These are phyloP conservation scores for Oriolus oriolus DNA, from an alignment of 2,113 vertebrate genomes.

Conservation along the genomic window DNA sequence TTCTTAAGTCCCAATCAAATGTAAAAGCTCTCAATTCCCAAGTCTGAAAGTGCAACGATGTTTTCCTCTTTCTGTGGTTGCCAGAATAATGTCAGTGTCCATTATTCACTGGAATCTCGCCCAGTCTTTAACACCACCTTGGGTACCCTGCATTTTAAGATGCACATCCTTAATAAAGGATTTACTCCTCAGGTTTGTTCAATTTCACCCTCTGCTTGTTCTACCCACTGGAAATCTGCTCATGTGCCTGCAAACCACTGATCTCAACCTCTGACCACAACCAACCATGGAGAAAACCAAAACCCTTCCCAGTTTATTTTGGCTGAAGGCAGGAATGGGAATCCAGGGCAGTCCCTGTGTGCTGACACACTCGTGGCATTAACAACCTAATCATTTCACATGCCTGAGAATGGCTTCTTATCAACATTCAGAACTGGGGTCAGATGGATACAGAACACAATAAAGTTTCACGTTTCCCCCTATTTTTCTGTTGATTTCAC, in stretches of 20 bases:
- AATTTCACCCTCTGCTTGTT: background rate
- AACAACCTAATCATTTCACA: background rate
- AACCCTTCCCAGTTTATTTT: background rate
- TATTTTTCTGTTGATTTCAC: background rate
- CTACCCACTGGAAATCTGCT: background rate
- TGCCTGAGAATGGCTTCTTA: background rate
- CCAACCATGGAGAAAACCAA: background rate
- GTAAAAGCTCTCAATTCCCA: background rate
- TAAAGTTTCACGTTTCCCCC: background rate
- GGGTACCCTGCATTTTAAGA: background rate
- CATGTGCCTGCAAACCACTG: background rate
- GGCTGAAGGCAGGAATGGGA: background rate
- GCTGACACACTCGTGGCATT: background rate
- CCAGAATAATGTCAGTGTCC: background rate
- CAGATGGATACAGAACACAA: background rate
- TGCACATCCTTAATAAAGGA: background rate
- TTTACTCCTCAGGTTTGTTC: background rate
- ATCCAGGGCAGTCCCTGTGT: background rate
- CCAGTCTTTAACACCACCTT: background rate
- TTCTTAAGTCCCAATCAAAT: background rate
- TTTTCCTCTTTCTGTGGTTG: background rate
- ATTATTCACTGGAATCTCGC: background rate
- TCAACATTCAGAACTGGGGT: background rate
- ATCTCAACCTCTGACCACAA: background rate
- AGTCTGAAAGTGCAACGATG: background rate